A percentile compares a stretch with the other conserved stretches of the same genome.
These are phyloP conservation scores for Pipra filicauda DNA, from an alignment of 2,113 vertebrate genomes.

Conservation along the genomic window DNA sequence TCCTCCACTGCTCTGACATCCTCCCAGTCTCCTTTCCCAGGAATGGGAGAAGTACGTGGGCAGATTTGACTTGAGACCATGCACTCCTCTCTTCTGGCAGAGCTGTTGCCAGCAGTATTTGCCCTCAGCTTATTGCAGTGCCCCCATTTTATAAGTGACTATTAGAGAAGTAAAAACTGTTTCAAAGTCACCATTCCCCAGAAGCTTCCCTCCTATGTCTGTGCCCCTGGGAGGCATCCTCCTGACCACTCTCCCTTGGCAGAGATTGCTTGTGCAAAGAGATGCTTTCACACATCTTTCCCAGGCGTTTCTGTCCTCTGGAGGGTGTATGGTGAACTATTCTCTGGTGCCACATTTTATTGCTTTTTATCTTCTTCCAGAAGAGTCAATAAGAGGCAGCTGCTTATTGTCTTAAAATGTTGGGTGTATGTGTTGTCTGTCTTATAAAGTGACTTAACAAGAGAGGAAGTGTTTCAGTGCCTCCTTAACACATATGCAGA, in stretches of 20 bases:
- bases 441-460: not conserved
- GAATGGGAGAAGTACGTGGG: not conserved
- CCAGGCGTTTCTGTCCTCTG: not conserved
- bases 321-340: fast-evolving
- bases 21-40: not conserved
- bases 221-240: not conserved
- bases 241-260: not conserved
- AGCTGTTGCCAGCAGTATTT: not conserved
- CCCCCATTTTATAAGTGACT: not conserved
- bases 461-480: not conserved
- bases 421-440: not conserved
- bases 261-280: not conserved
- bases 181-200: not conserved
- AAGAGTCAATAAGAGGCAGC: not conserved
- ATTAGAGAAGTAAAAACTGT: not conserved
- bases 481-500: not conserved
- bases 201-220: not conserved
- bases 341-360: not conserved
- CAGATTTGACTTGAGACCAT: not conserved
- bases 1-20: fast-evolving
- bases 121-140: not conserved
- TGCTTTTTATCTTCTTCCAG: not conserved
- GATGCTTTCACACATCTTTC: not conserved
- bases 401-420: not conserved
- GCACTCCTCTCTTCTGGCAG: not conserved